Evolutionary conservation across 2,888 invertebrate genomes (phyloP).

Genomic region (Saturnia japonica): DNA sequence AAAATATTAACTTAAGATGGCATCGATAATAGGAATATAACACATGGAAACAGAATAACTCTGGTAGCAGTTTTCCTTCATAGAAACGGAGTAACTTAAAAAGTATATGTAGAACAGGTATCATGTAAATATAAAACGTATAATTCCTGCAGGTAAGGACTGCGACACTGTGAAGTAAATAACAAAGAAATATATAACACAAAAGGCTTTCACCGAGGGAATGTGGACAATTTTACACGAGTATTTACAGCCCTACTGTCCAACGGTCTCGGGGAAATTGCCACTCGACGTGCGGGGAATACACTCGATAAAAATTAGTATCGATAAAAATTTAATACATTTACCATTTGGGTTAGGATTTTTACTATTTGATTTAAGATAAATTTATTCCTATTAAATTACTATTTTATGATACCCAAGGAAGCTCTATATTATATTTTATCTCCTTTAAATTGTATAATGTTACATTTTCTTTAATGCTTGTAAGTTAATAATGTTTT

Average conservation of each 20-base stretch:
- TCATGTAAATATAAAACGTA: conserved; percentile 12
- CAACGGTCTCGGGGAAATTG: conserved; percentile 78
- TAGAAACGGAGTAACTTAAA: not conserved
- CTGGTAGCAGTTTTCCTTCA: not conserved
- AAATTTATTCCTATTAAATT: not conserved
- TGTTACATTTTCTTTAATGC: not conserved
- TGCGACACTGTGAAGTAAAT: conserved; percentile 53
- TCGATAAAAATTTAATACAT: conserved; percentile 23
- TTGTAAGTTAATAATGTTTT: too few relatives aligned
- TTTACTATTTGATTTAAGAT: not conserved
- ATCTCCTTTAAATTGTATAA: not conserved
- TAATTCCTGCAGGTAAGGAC: conserved; percentile 13
- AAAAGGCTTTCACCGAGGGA: conserved; percentile 73
- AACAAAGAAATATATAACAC: conserved; percentile 80
- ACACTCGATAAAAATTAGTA: conserved; percentile 33
- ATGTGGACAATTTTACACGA: conserved; percentile 82
- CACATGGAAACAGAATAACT: not conserved
- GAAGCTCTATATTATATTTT: not conserved
- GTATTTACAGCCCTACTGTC: conserved; percentile 81
- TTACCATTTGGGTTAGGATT: not conserved
- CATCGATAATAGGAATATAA: not conserved
- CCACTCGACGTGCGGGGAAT: conserved; percentile 43
- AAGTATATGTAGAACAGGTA: not conserved
- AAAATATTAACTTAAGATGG: not conserved
- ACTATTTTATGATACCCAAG: not conserved